phyloP scores from a whole-genome alignment of 2,113 vertebrate genomes.

The Centropus bengalensis region DNA sequence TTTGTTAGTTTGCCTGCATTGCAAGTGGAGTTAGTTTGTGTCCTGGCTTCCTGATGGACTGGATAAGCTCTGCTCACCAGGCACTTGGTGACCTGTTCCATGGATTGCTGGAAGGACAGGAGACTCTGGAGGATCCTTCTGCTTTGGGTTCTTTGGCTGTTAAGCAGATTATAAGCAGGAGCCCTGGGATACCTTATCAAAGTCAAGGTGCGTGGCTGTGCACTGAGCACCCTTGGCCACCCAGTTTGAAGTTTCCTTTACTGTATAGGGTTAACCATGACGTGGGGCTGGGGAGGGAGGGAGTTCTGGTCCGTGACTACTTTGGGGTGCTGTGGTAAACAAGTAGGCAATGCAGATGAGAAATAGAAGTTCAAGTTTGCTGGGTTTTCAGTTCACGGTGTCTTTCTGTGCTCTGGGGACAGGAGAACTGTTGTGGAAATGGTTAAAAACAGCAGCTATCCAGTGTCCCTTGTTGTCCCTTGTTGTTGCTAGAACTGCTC shows the following conservation, averaged over 20 bases:
- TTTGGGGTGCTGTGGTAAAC: neutral
- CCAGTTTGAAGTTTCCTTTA: accelerated
- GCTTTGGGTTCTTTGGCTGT: neutral
- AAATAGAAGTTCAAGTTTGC: neutral
- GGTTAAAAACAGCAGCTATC: neutral
- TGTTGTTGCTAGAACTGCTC: neutral
- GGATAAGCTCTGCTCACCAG: neutral
- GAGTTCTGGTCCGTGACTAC: neutral
- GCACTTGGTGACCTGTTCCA: too few relatives aligned
- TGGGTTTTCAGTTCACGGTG: neutral
- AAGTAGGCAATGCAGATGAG: neutral
- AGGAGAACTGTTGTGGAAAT: neutral
- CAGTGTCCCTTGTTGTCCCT: neutral
- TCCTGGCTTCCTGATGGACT: neutral
- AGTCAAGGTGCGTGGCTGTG: neutral
- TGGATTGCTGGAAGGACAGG: neutral
- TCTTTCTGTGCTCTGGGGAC: neutral
- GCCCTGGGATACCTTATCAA: neutral
- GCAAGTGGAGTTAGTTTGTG: neutral
- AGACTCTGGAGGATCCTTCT: neutral
- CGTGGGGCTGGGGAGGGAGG: neutral
- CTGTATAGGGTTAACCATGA: neutral
- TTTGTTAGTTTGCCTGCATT: neutral
- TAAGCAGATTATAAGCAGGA: neutral
- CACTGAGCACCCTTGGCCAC: neutral